phyloP scores from a whole-genome alignment of 2,888 invertebrate species.

The Entomobrya proxima region DNA sequence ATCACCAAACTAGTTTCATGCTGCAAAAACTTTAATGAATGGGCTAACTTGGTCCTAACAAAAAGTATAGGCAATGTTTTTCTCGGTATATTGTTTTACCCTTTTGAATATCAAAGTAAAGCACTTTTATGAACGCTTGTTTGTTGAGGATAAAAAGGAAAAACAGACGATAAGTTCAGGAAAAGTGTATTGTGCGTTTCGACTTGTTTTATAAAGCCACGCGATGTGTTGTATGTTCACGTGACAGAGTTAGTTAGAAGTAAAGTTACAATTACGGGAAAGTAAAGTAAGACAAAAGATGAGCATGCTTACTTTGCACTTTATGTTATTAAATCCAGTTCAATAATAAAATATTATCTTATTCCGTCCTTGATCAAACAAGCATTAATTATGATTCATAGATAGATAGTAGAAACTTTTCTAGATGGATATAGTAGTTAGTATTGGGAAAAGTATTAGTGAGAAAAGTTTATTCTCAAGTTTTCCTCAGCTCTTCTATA shows the following conservation, averaged over 20 bases:
- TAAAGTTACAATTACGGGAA: not conserved
- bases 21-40: no score
- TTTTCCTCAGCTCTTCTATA: not conserved
- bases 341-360: constrained; percentile 40
- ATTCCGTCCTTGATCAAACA: constrained; percentile 11
- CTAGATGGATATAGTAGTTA: not conserved
- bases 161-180: no score
- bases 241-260: not conserved
- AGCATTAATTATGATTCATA: constrained; percentile 34
- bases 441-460: not conserved
- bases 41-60: no score
- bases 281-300: not conserved
- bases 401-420: not conserved
- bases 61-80: no score
- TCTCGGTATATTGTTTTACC: no score
- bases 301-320: not conserved
- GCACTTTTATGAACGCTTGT: no score
- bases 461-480: not conserved
- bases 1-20: no score
- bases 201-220: no score
- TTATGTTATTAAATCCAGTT: constrained; percentile 12
- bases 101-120: no score
- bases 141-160: no score
- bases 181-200: no score
- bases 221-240: no score